phyloP scores from a whole-genome alignment of 1,140 invertebrate genomes.

The Pseudomyrmex sp. region DNA sequence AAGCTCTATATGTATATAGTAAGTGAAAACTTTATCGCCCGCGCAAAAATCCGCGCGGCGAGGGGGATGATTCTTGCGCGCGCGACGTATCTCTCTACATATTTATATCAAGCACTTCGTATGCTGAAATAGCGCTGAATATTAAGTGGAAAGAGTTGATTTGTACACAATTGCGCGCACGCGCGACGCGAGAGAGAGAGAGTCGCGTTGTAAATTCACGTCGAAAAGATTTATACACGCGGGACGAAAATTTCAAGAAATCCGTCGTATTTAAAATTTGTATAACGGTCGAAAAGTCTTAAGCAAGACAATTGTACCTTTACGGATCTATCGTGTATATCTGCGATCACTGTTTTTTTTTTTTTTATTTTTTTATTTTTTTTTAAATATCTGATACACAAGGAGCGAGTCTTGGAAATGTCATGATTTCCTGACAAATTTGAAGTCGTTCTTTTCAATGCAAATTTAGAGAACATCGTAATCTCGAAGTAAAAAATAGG shows the following conservation, averaged over 20 bases:
- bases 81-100: constrained; percentile 17
- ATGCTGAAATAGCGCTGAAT: constrained; percentile 58
- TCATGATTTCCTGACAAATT: not conserved
- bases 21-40: not conserved
- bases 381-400: not conserved
- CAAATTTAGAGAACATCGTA: not conserved
- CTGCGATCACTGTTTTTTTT: not conserved
- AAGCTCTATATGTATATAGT: not conserved
- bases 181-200: not conserved
- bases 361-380: no score
- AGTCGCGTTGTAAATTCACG: constrained; percentile 22
- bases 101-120: constrained; percentile 47
- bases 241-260: not conserved
- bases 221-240: constrained; percentile 1
- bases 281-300: constrained; percentile 5
- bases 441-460: not conserved
- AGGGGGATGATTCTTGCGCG: constrained; percentile 4
- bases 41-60: not conserved
- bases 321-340: not conserved
- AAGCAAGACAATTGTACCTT: not conserved
- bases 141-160: constrained; percentile 52
- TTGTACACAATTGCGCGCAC: constrained; percentile 29
- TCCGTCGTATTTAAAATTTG: not conserved
- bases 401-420: not conserved
- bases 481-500: not conserved